Evolutionary conservation across 1,140 invertebrate species (phyloP), one percentile per base, ranked within the genome.

Genomic region (Chymomyza costata): DNA sequence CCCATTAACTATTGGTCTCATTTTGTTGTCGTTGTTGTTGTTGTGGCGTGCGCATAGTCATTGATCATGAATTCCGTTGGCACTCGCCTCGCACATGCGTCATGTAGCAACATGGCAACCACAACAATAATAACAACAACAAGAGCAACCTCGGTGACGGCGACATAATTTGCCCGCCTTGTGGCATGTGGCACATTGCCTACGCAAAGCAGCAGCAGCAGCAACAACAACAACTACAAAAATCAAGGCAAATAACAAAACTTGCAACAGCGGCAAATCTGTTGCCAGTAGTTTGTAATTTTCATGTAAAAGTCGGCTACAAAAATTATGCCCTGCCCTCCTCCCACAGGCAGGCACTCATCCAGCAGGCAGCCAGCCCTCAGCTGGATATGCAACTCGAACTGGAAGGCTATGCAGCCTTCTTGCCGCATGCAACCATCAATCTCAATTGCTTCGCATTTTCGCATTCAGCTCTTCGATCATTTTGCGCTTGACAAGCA

Each of bases 391-490:
- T 10, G 25, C 25, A 28, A n/a, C n/a, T n/a, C n/a, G n/a, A n/a
- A n/a, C n/a, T n/a, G n/a, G n/a, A n/a, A n/a, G n/a, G n/a, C n/a
- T n/a, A n/a, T n/a, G n/a, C n/a, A n/a, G n/a, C n/a, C n/a, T n/a
- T 14, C 45, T 47, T 17, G 32, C 46, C 60, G 31, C 60, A 47
- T 43, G 52, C 62, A 65, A 56, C 65, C 73, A 80, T 80, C 73
- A 80, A 80, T 80, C 73, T 80, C 73, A 80, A 80, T 80, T 80
- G 73, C 74, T 73, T 80, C 73, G 73, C 67, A 78, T 80, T 80
- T 80, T 73, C 73, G 73, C 67, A 80, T 80, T 74, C 64, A 66
- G 70, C 73, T 80, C 73, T 80, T 80, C 73, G 73, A 80, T 80
- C 73, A 80, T 80, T 80, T 80, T 80, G 55, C 55, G 64, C 63